Evolutionary conservation across 2,113 vertebrate genomes (phyloP).

Genomic region (Nycticorax nycticorax): DNA sequence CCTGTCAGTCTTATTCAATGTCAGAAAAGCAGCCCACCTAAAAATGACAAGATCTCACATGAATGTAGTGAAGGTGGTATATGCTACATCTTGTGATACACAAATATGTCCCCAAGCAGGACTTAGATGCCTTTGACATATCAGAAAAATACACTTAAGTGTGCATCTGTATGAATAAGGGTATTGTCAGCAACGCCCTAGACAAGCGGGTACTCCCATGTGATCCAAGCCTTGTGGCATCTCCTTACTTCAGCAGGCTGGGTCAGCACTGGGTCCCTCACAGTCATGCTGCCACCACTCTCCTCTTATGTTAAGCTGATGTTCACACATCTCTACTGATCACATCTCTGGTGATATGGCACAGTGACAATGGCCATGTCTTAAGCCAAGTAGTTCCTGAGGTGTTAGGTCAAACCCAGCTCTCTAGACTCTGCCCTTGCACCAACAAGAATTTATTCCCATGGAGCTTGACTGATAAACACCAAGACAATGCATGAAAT

Average conservation of each 20-base stretch:
- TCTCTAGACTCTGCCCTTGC: not conserved
- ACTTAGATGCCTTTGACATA: not conserved
- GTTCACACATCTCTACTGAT: not conserved
- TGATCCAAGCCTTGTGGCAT: not conserved
- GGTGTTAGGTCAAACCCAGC: not conserved
- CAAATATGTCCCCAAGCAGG: not conserved
- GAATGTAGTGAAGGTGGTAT: not conserved
- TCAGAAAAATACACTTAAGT: not conserved
- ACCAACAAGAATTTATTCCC: not conserved
- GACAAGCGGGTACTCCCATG: not conserved
- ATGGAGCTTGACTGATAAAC: not conserved
- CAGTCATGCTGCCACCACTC: too few species aligned
- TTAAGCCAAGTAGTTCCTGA: not conserved
- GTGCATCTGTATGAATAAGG: too few species aligned
- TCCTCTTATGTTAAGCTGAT: not conserved
- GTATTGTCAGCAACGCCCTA: fast-evolving
- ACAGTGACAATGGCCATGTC: not conserved
- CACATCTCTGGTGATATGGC: not conserved
- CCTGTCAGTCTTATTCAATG: not conserved
- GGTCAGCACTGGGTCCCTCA: not conserved
- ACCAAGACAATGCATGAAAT: not conserved
- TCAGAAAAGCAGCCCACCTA: not conserved
- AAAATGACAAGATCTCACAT: not conserved
- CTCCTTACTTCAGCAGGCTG: not conserved
- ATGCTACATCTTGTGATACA: not conserved